These are phyloP conservation scores for Athetis lepigone DNA, from an alignment of 2,888 invertebrate genomes.

Conservation along the genomic window DNA sequence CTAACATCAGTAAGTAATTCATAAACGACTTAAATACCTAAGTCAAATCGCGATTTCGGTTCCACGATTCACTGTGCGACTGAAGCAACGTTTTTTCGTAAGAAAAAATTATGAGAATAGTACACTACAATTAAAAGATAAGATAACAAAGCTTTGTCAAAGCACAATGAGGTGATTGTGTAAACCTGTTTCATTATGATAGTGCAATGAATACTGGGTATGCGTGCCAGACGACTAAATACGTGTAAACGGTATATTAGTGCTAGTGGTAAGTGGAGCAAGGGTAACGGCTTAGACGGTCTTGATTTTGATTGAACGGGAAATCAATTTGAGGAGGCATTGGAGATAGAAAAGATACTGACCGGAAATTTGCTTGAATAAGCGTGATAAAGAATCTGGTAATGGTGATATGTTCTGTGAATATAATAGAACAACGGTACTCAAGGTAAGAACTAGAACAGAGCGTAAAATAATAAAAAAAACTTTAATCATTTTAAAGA, in stretches of 20 bases:
- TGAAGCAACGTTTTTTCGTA: constrained; percentile 39
- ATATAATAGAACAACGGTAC: no score
- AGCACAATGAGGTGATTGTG: constrained; percentile 59
- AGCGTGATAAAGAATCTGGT: not conserved
- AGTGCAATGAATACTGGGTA: constrained; percentile 36
- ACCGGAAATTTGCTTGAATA: constrained; percentile 9
- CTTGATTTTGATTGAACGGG: constrained; percentile 37
- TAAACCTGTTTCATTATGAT: constrained; percentile 51
- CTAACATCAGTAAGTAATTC: no score
- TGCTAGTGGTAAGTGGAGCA: constrained; percentile 54
- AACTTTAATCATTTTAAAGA: no score
- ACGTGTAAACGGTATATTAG: constrained; percentile 25
- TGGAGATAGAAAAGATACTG: constrained; percentile 18
- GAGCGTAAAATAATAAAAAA: no score
- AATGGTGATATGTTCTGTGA: not conserved
- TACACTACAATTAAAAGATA: constrained; percentile 58
- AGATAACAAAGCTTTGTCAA: constrained; percentile 55
- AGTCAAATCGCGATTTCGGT: constrained; percentile 18
- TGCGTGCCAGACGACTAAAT: constrained; percentile 11
- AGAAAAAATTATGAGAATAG: constrained; percentile 58
- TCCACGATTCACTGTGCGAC: constrained; percentile 50
- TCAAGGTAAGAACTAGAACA: no score
- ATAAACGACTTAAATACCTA: constrained; percentile 10
- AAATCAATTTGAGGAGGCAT: constrained; percentile 38
- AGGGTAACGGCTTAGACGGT: constrained; percentile 44